Base-by-base conservation (phyloP, 2,888 invertebrate species). In the Tinea pellionella region DNA sequence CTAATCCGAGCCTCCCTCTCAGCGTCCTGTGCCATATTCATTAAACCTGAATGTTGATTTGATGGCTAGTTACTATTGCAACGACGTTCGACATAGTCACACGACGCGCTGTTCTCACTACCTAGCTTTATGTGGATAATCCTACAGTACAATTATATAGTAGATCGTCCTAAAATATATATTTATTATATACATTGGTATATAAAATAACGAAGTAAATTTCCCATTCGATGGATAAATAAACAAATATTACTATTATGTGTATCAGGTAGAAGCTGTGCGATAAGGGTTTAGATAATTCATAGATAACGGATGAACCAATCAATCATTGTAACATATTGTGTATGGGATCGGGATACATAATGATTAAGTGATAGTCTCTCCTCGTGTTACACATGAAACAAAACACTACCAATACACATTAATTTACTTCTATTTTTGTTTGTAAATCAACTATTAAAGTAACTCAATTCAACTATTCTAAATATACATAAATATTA, bases 291-390 rank as follows among this genome's bases (percentile, higher is more conserved):
- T 18, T 53, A 53, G 53, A 53, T 53, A 53, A 53, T 53, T 53
- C 53, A 57, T 57, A 32, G 57, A 57, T 57, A 15, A 24, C 55
- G 32, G 30, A 32, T 32, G 32, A 57, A 57, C 62, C 67, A 66
- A 73, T 73, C 71, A 68, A 72, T 73, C 72, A 73, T 66, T 63
- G 58, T 65, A 69, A 67, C 71, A 70, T 70, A 71, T 71, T 71
- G 72, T 71, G 69, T 65, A 66, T 65, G 63, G 64, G 65, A 64
- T 64, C 37, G 57, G 67, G 65, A 69, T 68, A 67, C 30, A 32
- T 57, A 32, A 32, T 57, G 57, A 57, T 57, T 19, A 57, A 57
- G 32, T 16, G 57, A 57, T 15, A 16, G 53, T n/a, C 13, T 53
- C 19, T 53, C 19, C 53, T 18, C 53, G 15, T 16, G 47, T 47